Evolutionary conservation across 1,140 invertebrate genomes (phyloP), one percentile per base, ranked within the genome.

Genomic region (Camponotus floridanus): DNA sequence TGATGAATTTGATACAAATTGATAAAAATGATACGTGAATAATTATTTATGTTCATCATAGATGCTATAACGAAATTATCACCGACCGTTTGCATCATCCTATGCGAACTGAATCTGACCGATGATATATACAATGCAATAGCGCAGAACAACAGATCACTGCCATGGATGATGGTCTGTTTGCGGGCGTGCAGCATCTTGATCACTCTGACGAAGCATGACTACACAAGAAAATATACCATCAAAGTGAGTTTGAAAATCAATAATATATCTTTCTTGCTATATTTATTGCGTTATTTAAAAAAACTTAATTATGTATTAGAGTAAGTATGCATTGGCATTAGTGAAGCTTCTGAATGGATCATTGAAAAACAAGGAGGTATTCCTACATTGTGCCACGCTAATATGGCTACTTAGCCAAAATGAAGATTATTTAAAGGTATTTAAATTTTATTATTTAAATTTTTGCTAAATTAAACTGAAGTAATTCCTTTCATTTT

Each of bases 141-240:
- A 33, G 86, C 26, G 3, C 86, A 81, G 67, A 92, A 91, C 6
- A 95, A 95, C 68, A 91, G 94, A 89, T 95, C 94, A 7, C 59
- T 93, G 48, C 94, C 94, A 2, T 92, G 94, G 91, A 91, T 94
- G 76, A 94, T 93, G 15, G 92, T 92, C 57, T 93, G 92, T 78
- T 62, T 91, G 11, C 89, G 87, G 62, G 92, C 91, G 13, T 91
- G 92, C 48, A 94, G 91, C 79, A 92, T 95, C 78, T 67, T 95
- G 15, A 92, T 95, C n/a, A 94, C 93, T 57, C 55, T 95, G 15
- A 85, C 91, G 0, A 94, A 95, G 84, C 92, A 92, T 57, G 48
- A 89, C 6, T 76, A 80, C 15, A 94, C 93, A 13, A 89, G 78
- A 62, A 73, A 76, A 15, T 91, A 92, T 67, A 91, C 94, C 4